Conservation (phyloP, 1,140 invertebrate species). For the Trichonephila clavata region DNA sequence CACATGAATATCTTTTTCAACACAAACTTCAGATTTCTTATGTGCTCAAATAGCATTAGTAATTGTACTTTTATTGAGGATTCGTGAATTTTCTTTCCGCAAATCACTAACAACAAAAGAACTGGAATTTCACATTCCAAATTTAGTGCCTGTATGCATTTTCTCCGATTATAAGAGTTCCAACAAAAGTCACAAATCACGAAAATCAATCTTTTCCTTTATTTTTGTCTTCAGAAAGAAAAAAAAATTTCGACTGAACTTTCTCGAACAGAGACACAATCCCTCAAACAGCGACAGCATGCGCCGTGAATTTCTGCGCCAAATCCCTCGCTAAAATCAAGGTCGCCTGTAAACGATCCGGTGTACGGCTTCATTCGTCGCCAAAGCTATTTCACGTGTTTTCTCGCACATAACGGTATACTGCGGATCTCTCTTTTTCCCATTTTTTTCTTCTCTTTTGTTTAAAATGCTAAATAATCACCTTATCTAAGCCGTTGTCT, state of each 20-base stretch:
- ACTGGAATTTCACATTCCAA: too few relatives aligned
- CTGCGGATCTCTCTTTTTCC: background rate
- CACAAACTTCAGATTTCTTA: too few relatives aligned
- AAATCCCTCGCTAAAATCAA: slow-evolving; percentile 44
- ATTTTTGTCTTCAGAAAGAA: background rate
- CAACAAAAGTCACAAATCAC: too few relatives aligned
- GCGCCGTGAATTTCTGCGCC: slow-evolving; percentile 45
- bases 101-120: too few relatives aligned
- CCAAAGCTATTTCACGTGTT: slow-evolving; percentile 61
- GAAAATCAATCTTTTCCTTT: too few relatives aligned
- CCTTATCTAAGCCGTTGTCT: background rate
- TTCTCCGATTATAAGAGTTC: too few relatives aligned
- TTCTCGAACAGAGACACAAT: background rate
- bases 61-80: too few relatives aligned
- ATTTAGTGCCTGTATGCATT: too few relatives aligned
- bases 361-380: slow-evolving; percentile 35
- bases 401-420: slow-evolving; percentile 24
- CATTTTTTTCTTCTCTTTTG: background rate
- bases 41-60: too few relatives aligned
- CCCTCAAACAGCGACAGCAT: background rate
- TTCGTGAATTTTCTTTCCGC: too few relatives aligned
- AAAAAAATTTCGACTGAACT: background rate
- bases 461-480: slow-evolving; percentile 14
- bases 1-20: too few relatives aligned
- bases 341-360: slow-evolving; percentile 52